A percentile compares a stretch with the other conserved stretches of the same genome.
phyloP scores from a whole-genome alignment of 2,113 vertebrate genomes.

The Salvator merianae region DNA sequence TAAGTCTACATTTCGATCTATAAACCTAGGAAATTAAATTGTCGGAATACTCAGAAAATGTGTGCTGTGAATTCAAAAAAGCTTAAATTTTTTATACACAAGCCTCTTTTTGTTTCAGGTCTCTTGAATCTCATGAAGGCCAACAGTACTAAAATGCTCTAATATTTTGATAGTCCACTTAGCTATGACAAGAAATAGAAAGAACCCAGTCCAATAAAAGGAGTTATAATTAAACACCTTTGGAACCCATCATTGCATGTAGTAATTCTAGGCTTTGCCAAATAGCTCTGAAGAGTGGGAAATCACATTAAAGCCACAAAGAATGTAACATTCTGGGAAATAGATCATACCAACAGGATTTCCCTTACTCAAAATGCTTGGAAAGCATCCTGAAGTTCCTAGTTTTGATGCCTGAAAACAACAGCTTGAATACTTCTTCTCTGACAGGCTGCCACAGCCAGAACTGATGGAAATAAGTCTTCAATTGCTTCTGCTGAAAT shows the following conservation, averaged over 20 bases:
- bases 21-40: slow-evolving; percentile 48
- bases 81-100: neutral
- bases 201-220: neutral
- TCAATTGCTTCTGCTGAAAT: neutral
- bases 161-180: neutral
- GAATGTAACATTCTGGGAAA: neutral
- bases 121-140: neutral
- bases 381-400: neutral
- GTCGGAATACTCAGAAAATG: slow-evolving; percentile 5
- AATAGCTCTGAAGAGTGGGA: neutral
- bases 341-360: neutral
- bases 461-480: neutral
- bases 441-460: neutral
- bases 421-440: neutral
- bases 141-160: neutral
- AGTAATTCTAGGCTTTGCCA: neutral
- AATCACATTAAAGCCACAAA: neutral
- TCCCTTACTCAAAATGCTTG: neutral
- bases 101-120: neutral
- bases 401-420: neutral
- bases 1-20: slow-evolving; percentile 45
- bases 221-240: neutral
- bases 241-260: neutral
- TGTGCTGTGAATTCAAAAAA: neutral
- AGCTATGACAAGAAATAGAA: fast-evolving